These are phyloP conservation scores for Pristionchus arcanus DNA, from an alignment of 2,888 invertebrate genomes.

Conservation along the genomic window DNA sequence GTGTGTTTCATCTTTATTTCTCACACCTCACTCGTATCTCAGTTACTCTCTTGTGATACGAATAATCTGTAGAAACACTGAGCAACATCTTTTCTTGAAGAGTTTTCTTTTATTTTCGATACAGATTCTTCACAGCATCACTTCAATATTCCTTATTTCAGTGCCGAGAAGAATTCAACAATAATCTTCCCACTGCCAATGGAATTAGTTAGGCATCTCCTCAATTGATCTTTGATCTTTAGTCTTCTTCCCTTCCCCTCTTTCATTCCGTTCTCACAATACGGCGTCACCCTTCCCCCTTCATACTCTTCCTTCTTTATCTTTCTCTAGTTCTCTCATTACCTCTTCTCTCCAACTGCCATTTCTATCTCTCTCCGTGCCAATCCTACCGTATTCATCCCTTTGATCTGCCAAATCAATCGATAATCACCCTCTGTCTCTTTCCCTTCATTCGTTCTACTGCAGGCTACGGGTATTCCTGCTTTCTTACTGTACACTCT, in stretches of 20 bases:
- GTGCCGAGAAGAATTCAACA: conserved; percentile 98
- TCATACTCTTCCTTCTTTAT: background rate
- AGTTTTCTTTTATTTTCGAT: too few relatives aligned
- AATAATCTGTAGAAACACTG: background rate
- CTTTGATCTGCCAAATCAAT: conserved; percentile 47
- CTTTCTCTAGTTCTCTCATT: conserved; percentile 10
- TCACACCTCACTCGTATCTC: background rate
- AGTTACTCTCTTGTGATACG: too few relatives aligned
- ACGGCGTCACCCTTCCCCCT: background rate
- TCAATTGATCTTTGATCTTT: conserved; percentile 53
- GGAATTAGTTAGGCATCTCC: conserved; percentile 85
- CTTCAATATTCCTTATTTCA: conserved; percentile 83
- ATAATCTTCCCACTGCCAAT: conserved; percentile 96
- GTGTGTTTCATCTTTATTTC: conserved; percentile 79
- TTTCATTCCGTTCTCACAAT: conserved; percentile 28
- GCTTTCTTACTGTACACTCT: conserved; percentile 14
- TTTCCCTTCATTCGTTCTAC: conserved; percentile 13
- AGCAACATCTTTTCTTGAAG: too few relatives aligned
- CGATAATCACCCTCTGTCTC: background rate
- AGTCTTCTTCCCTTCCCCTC: background rate
- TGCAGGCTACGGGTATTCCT: background rate
- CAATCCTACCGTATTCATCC: conserved; percentile 30
- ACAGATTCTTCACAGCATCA: too few relatives aligned
- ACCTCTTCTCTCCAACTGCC: background rate
- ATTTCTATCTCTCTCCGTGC: background rate